Evolutionary conservation across 1,140 invertebrate genomes (phyloP).

Genomic region (Neelides sp.): DNA sequence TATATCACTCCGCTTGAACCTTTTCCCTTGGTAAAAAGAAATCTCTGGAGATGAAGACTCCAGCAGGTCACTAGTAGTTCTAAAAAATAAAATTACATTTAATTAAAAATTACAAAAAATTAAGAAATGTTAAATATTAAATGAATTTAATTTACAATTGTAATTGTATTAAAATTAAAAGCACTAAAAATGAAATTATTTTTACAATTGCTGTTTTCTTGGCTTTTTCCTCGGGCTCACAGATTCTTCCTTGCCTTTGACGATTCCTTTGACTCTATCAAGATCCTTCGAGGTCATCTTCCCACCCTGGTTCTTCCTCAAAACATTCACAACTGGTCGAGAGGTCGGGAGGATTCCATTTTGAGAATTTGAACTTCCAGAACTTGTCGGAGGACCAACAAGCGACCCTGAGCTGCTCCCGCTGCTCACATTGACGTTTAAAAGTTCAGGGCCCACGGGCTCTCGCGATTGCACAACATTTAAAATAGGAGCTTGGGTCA

Average conservation of each 20-base stretch:
- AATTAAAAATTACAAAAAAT: no score
- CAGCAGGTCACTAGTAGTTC: constrained; percentile 50
- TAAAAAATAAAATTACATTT: no score
- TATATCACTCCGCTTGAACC: constrained; percentile 20
- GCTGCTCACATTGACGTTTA: background rate
- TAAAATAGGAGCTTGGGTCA: constrained; percentile 18
- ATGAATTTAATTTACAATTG: background rate
- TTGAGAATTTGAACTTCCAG: background rate
- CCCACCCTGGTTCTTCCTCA: no score
- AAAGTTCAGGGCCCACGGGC: background rate
- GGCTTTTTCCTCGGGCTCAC: constrained; percentile 59
- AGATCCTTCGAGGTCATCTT: constrained; percentile 17
- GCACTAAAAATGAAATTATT: constrained; percentile 5
- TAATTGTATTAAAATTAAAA: background rate
- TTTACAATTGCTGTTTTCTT: constrained; percentile 56
- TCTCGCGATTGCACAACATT: background rate
- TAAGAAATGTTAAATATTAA: constrained; percentile 13
- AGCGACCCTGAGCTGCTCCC: background rate
- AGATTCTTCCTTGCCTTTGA: constrained; percentile 41
- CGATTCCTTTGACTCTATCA: constrained; percentile 22
- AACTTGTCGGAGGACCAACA: background rate
- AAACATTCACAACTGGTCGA: no score
- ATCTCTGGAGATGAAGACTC: constrained; percentile 41
- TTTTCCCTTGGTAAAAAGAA: constrained; percentile 30
- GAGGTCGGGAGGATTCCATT: background rate